These are phyloP conservation scores for Zhuqinia jingwanae DNA, from an alignment of 2,888 invertebrate genomes.

Conservation along the genomic window DNA sequence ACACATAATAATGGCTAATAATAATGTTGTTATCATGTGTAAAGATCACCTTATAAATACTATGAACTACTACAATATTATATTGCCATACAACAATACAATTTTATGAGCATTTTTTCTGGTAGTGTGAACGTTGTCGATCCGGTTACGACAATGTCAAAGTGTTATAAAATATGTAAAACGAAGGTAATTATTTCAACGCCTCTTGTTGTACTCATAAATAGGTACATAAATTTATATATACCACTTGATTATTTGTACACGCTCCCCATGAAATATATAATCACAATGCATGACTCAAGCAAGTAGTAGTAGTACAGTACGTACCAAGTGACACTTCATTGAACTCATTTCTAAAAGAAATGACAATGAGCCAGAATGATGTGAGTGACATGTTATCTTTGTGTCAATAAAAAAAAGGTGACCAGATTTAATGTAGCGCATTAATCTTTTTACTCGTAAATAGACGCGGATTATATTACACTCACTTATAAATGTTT, in stretches of 20 bases:
- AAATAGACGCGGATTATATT: too few species aligned
- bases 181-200: neutral
- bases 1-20: too few species aligned
- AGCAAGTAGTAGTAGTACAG: neutral
- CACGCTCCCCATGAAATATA: conserved; percentile 7
- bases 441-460: too few species aligned
- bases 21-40: too few species aligned
- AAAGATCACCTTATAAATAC: too few species aligned
- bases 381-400: conserved; percentile 12
- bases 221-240: conserved; percentile 10
- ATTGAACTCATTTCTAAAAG: conserved; percentile 60
- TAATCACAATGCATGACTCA: neutral
- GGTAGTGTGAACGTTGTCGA: neutral
- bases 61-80: too few species aligned
- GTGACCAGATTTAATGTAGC: neutral
- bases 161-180: neutral
- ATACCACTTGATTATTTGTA: neutral
- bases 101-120: too few species aligned
- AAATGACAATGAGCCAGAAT: conserved; percentile 61
- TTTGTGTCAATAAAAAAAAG: conserved; percentile 5
- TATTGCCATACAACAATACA: too few species aligned
- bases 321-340: conserved; percentile 32
- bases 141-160: too few species aligned
- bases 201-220: neutral
- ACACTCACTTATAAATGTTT: neutral